A percentile compares a stretch with the other conserved stretches of the same genome.
Conservation (phyloP, 2,888 invertebrate genomes). For the Steromphala cineraria region DNA sequence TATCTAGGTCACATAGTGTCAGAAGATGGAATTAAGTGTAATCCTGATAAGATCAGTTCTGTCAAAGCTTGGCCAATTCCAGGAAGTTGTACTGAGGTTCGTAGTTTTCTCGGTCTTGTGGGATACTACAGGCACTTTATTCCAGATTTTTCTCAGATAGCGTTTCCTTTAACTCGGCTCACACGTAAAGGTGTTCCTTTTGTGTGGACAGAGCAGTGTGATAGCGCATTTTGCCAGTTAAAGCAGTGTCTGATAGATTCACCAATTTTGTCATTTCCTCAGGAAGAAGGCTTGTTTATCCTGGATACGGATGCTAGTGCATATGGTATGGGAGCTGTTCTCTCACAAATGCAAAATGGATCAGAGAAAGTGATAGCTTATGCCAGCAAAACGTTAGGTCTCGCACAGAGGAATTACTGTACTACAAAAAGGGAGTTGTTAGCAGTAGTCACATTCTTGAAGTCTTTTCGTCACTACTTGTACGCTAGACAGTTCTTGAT, state of each 20-base stretch:
- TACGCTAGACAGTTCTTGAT: too few relatives aligned
- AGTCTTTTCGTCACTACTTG: too few relatives aligned
- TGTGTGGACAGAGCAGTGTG: background rate
- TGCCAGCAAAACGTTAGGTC: too few relatives aligned
- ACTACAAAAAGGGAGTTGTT: too few relatives aligned
- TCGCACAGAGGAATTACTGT: too few relatives aligned
- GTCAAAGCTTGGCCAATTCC: background rate
- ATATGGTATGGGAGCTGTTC: too few relatives aligned
- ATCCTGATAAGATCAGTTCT: background rate
- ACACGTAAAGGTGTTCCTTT: background rate
- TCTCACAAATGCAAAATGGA: too few relatives aligned
- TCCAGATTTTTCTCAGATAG: background rate
- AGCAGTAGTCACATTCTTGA: too few relatives aligned
- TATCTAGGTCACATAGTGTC: background rate
- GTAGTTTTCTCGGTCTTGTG: too few relatives aligned
- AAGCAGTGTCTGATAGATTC: background rate
- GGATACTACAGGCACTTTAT: background rate
- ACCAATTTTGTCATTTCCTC: background rate
- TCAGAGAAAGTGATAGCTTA: too few relatives aligned
- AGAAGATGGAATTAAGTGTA: background rate
- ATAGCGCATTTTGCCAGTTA: background rate
- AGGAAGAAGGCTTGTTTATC: too few relatives aligned
- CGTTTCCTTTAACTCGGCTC: background rate
- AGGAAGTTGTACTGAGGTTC: background rate
- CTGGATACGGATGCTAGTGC: too few relatives aligned